Evolutionary conservation across 2,113 vertebrate species (phyloP).

Genomic region (Ursus arctos): DNA sequence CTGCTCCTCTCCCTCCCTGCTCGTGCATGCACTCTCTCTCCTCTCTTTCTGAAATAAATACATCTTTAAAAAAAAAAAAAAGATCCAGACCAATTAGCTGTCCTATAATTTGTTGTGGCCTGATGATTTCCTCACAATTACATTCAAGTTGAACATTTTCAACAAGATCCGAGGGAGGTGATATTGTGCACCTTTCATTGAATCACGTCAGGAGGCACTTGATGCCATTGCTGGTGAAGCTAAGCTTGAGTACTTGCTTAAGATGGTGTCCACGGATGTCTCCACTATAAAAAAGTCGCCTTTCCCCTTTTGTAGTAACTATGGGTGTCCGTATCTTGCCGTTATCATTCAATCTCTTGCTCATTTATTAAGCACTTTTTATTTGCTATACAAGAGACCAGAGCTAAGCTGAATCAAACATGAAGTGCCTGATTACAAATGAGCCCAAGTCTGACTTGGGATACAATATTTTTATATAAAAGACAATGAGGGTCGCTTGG

Average conservation of each 20-base stretch:
- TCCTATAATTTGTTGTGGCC: background rate
- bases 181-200: background rate
- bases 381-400: background rate
- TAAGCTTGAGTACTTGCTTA: background rate
- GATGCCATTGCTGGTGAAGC: background rate
- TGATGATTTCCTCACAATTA: background rate
- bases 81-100: background rate
- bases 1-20: background rate
- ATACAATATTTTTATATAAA: background rate
- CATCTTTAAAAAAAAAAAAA: background rate
- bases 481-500: background rate
- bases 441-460: background rate
- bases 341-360: background rate
- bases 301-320: background rate
- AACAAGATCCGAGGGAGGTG: background rate
- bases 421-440: background rate
- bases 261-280: background rate
- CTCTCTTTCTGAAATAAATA: background rate
- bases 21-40: background rate
- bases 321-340: no score
- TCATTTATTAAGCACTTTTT: background rate
- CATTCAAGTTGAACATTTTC: background rate
- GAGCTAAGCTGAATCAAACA: background rate
- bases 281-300: background rate
- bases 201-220: fast-evolving